phyloP scores from a whole-genome alignment of 2,888 invertebrate genomes.

The Entomobrya multifasciata region DNA sequence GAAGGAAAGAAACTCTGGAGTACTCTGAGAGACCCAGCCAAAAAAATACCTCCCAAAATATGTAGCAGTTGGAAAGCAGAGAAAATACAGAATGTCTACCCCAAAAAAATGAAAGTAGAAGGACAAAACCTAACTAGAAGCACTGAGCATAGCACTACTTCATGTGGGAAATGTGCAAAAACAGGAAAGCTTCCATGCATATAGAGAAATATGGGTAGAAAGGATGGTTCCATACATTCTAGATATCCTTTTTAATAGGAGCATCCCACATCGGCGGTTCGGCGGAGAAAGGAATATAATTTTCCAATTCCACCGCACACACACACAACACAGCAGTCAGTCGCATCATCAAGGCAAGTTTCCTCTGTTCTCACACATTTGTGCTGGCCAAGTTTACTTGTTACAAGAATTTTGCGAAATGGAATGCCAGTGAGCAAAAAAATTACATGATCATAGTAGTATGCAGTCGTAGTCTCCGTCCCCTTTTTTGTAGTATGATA shows the following conservation, averaged over 20 bases:
- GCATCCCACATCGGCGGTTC: not conserved
- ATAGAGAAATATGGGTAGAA: too few relatives aligned
- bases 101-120: too few relatives aligned
- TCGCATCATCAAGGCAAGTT: too few relatives aligned
- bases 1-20: slow-evolving; percentile 35
- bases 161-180: too few relatives aligned
- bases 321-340: too few relatives aligned
- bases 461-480: too few relatives aligned
- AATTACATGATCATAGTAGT: not conserved
- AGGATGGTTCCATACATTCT: not conserved
- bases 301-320: not conserved
- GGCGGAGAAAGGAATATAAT: not conserved
- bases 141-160: too few relatives aligned
- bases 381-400: not conserved
- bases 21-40: not conserved
- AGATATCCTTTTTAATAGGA: not conserved
- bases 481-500: not conserved
- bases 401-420: not conserved
- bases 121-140: too few relatives aligned
- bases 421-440: not conserved
- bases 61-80: not conserved
- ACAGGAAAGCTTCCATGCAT: too few relatives aligned
- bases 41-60: not conserved
- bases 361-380: too few relatives aligned
- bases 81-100: too few relatives aligned